Evolutionary conservation across 2,888 invertebrate species (phyloP).

Genomic region (Tachina fera): DNA sequence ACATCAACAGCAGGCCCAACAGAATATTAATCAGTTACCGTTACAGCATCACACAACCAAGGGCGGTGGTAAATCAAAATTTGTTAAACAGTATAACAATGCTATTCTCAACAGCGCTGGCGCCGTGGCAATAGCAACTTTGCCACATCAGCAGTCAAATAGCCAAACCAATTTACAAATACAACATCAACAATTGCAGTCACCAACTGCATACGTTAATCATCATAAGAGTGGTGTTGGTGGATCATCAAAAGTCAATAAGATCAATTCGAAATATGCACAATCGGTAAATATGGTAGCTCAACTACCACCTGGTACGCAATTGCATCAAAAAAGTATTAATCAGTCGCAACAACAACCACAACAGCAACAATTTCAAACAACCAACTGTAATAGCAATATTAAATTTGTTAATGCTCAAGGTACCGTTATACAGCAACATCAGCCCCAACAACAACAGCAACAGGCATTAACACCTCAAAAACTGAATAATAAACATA

Average conservation of each 20-base stretch:
- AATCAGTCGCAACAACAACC: constrained; percentile 48
- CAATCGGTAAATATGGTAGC: constrained; percentile 74
- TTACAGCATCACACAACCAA: constrained; percentile 69
- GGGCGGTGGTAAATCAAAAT: constrained; percentile 76
- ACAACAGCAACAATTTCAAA: constrained; percentile 63
- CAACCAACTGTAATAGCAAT: constrained; percentile 71
- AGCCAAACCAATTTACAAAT: constrained; percentile 71
- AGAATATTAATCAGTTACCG: constrained; percentile 73
- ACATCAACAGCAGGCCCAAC: constrained; percentile 76
- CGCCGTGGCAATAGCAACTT: constrained; percentile 76
- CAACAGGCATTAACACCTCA: constrained; percentile 67
- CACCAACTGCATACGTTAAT: constrained; percentile 75
- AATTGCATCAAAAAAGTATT: constrained; percentile 78
- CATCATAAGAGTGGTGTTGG: constrained; percentile 72
- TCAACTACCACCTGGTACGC: constrained; percentile 79
- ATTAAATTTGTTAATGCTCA: constrained; percentile 83
- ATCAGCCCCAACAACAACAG: constrained; percentile 73
- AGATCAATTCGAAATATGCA: constrained; percentile 75
- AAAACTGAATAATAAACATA: constrained; percentile 67
- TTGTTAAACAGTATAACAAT: constrained; percentile 81
- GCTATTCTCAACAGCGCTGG: constrained; percentile 75
- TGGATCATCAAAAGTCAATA: constrained; percentile 76
- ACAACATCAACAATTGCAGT: constrained; percentile 71
- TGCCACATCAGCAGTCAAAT: constrained; percentile 75
- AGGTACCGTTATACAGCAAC: constrained; percentile 82